Evolutionary conservation across 2,888 invertebrate species (phyloP), one percentile per base, ranked within the genome.

Genomic region (Malachius bipustulatus): DNA sequence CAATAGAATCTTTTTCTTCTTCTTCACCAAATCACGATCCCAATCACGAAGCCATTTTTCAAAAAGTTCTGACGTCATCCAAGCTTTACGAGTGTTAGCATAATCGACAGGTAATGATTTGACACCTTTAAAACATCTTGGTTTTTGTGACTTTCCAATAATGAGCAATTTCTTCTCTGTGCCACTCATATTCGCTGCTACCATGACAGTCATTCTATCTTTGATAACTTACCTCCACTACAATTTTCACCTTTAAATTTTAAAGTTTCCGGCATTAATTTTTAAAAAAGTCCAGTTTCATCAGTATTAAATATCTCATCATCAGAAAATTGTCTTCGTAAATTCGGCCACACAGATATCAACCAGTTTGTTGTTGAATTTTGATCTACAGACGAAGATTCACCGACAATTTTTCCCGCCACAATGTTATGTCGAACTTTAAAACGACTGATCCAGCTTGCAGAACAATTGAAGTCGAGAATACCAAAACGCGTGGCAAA

Each of bases 151-250:
- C 32, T 24, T 36, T 14, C 32, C 32, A 26, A 36, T 38, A 40
- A 13, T 19, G 11, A 34, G 11, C 12, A 35, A 16, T 30, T 35
- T 40, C 16, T 45, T 52, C 50, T 38, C 45, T 43, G 46, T 41
- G 4, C 50, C 50, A 26, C 16, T 40, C 39, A 43, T 43, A 34
- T 51, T 50, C 8, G 45, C 41, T 9, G 39, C 37, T 14, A 50
- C 37, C 28, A 50, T 13, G 6, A 47, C 33, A 12, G 47, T 52
- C 3, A 51, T 32, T 27, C 47, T 30, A 19, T 49, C 46, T 38
- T 51, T 51, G 47, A 48, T 15, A 44, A 29, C 44, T 52, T 54
- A 12, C 49, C 52, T 14, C 48, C 50, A 19, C 40, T 39, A 28
- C 51, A 50, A 30, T 46, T 45, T 41, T 51, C 47, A 15, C 40